A percentile compares a stretch with the other conserved stretches of the same genome.
These are phyloP conservation scores for Cygnus olor DNA, from an alignment of 2,797 vertebrate genomes.

Conservation along the genomic window DNA sequence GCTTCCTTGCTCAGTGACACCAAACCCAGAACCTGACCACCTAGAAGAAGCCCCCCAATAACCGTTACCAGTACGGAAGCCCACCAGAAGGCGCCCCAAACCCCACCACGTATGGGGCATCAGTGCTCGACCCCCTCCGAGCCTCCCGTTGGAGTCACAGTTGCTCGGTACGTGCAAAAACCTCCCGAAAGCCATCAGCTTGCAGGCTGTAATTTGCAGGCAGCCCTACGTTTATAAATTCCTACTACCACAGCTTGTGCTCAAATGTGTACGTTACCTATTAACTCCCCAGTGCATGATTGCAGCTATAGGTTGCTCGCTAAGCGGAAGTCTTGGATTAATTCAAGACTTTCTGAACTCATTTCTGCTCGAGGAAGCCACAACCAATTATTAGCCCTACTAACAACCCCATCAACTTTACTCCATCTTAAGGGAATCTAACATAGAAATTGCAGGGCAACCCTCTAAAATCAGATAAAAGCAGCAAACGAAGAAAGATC, in stretches of 20 bases:
- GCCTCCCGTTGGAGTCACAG: not conserved
- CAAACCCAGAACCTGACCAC: not conserved
- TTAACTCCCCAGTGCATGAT: not conserved
- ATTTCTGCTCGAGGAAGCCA: not conserved
- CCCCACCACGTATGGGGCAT: accelerated
- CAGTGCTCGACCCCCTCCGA: not conserved
- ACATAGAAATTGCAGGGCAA: not conserved
- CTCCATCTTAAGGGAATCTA: not conserved
- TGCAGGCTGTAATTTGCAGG: not conserved
- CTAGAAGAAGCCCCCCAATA: too few relatives aligned
- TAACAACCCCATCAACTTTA: not conserved
- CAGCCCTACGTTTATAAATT: not conserved
- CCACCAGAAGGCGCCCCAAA: not conserved
- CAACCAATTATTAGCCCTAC: slow-evolving; percentile 6
- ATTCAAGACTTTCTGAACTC: slow-evolving; percentile 27
- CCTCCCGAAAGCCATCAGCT: not conserved
- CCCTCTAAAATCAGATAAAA: not conserved
- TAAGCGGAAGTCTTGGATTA: slow-evolving; percentile 17
- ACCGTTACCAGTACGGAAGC: not conserved
- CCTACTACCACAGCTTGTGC: not conserved
- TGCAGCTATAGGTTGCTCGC: slow-evolving; percentile 10
- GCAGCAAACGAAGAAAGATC: not conserved
- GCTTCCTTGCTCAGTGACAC: not conserved
- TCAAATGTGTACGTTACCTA: not conserved
- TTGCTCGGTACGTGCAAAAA: not conserved